phyloP scores from a whole-genome alignment of 2,797 vertebrate species.

The Thripadectes ignobilis region DNA sequence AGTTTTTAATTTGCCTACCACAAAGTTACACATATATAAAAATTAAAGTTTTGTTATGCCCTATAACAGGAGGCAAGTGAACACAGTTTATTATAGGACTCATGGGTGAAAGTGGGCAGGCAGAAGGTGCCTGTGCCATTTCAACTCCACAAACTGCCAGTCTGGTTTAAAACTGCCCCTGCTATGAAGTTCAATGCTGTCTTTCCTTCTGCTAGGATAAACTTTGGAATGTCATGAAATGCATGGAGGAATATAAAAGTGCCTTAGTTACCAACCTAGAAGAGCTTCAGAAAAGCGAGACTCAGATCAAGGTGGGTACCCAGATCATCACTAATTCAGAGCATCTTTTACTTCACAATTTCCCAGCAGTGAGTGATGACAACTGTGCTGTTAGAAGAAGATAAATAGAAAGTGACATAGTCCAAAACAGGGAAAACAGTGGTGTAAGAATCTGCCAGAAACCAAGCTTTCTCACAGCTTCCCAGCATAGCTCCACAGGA shows the following conservation, averaged over 20 bases:
- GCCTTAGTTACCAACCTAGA: background rate
- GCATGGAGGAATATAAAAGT: background rate
- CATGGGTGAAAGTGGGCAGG: background rate
- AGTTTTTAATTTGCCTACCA: background rate
- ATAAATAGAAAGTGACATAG: background rate
- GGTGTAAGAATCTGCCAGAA: background rate
- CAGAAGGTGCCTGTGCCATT: background rate
- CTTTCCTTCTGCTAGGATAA: background rate
- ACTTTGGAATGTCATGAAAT: accelerated
- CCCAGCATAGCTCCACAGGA: background rate
- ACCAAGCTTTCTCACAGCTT: background rate
- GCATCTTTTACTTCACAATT: background rate
- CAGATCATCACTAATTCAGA: background rate
- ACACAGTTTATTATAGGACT: background rate
- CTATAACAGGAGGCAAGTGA: background rate
- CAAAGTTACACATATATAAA: background rate
- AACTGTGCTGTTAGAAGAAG: background rate
- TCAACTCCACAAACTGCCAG: background rate
- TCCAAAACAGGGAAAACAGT: background rate
- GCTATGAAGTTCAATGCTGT: background rate
- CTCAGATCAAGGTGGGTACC: conserved; percentile 36
- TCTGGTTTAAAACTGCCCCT: background rate
- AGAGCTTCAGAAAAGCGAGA: background rate
- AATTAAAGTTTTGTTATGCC: background rate
- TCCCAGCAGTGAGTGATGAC: background rate